A percentile compares a stretch with the other conserved stretches of the same genome.
Conservation (phyloP, 2,888 invertebrate genomes). For the Tuta absoluta region DNA sequence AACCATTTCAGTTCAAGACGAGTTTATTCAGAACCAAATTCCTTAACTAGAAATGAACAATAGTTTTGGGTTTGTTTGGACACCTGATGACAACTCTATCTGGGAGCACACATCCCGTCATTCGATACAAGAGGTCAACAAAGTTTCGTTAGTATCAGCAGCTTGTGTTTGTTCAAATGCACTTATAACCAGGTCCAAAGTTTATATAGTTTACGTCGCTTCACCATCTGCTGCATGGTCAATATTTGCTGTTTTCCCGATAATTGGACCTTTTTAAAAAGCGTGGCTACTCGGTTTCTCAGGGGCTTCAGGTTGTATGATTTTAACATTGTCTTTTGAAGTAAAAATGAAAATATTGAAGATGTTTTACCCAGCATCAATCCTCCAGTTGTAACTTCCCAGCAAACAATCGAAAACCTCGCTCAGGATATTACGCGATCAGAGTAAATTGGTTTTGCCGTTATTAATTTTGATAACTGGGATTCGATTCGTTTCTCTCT, state of each 20-base stretch:
- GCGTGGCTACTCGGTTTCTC: constrained; percentile 20
- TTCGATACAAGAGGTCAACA: constrained; percentile 75
- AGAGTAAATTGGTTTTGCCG: constrained; percentile 75
- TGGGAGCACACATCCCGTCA: constrained; percentile 57
- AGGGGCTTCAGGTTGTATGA: too few species aligned
- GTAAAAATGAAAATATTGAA: background rate
- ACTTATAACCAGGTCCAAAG: constrained; percentile 67
- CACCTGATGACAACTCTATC: constrained; percentile 73
- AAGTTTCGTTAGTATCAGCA: constrained; percentile 69
- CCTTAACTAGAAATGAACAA: background rate
- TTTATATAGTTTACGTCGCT: constrained; percentile 55
- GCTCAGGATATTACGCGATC: constrained; percentile 75
- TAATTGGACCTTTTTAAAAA: constrained; percentile 59
- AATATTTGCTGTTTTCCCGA: constrained; percentile 74
- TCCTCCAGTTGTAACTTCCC: constrained; percentile 38
- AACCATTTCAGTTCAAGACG: background rate
- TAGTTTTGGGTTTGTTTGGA: constrained; percentile 50
- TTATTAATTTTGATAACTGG: constrained; percentile 80
- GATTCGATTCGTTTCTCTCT: constrained; percentile 79
- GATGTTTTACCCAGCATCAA: constrained; percentile 15
- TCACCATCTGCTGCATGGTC: constrained; percentile 79
- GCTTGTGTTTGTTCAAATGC: constrained; percentile 79
- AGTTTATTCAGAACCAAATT: background rate
- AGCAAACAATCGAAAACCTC: constrained; percentile 63
- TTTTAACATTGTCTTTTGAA: too few species aligned